Percentiles rank a stretch among this genome's conserved stretches.
phyloP scores from a whole-genome alignment of 2,797 vertebrate species.

The Catostomus latipinnis region DNA sequence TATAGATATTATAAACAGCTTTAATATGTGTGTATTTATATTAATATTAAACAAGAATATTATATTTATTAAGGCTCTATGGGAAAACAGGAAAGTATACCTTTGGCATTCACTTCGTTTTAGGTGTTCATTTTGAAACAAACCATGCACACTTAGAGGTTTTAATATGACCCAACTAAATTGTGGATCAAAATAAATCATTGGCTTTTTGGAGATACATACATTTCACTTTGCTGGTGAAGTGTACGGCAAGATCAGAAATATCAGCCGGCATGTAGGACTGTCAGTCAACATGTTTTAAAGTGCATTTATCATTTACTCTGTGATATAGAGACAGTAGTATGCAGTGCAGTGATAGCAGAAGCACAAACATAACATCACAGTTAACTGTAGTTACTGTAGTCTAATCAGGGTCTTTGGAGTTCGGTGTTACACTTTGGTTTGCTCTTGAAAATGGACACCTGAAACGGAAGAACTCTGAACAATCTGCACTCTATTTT shows the following conservation, averaged over 20 bases:
- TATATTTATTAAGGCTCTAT: conserved; percentile 69
- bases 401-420: neutral
- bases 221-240: conserved; percentile 29
- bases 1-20: conserved; percentile 54
- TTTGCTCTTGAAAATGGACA: conserved; percentile 27
- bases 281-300: neutral
- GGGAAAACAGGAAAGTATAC: conserved; percentile 29
- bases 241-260: conserved; percentile 16
- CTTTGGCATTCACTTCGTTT: conserved; percentile 18
- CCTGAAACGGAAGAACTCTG: neutral
- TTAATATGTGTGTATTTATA: conserved; percentile 10
- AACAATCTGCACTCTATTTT: conserved; percentile 22
- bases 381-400: neutral
- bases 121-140: conserved; percentile 21
- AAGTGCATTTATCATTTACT: conserved; percentile 2
- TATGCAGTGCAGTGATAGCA: neutral
- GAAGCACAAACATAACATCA: neutral
- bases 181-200: neutral
- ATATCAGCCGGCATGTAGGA: no score
- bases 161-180: conserved; percentile 2
- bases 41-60: conserved; percentile 10
- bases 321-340: neutral
- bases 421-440: neutral
- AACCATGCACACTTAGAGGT: conserved; percentile 11
- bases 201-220: neutral